phyloP scores from a whole-genome alignment of 35 echinoderm and acorn worm genomes.

The Apostichopus californicus region DNA sequence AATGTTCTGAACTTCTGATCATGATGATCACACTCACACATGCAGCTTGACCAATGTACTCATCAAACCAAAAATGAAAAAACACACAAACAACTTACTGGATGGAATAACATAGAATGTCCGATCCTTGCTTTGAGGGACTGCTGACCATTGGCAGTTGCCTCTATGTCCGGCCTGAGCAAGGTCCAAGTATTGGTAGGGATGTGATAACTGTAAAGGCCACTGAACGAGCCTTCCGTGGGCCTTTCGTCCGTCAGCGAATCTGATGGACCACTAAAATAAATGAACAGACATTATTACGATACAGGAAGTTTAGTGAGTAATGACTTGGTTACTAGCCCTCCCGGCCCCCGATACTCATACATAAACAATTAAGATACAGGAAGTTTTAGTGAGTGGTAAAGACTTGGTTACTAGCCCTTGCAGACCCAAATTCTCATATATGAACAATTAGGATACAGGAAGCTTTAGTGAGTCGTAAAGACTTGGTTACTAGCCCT shows the following conservation, averaged over 20 bases:
- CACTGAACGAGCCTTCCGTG: slow-evolving; percentile 86
- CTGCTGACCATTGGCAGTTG: slow-evolving; percentile 17
- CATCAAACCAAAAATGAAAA: neutral
- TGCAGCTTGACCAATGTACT: neutral
- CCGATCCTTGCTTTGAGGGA: slow-evolving; percentile 93
- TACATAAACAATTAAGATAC: no score
- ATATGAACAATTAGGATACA: no score
- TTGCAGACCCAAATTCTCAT: no score
- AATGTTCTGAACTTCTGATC: no score
- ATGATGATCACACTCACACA: neutral
- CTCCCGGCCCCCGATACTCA: no score
- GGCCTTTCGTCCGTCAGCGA: slow-evolving; percentile 78
- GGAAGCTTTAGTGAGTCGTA: no score
- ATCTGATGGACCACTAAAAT: slow-evolving; percentile 19
- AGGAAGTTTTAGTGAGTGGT: no score
- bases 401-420: no score
- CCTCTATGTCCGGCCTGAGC: slow-evolving; percentile 61
- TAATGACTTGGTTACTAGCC: no score
- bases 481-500: no score
- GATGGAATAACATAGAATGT: slow-evolving; percentile 98
- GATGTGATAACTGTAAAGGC: slow-evolving; percentile 94
- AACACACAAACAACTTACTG: slow-evolving; percentile 62
- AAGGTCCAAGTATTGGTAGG: slow-evolving; percentile 97
- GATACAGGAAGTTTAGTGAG: no score
- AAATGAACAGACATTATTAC: no score